Evolutionary conservation across 1,140 invertebrate species (phyloP), one percentile per base, ranked within the genome.

Genomic region (Cotesia glomerata): DNA sequence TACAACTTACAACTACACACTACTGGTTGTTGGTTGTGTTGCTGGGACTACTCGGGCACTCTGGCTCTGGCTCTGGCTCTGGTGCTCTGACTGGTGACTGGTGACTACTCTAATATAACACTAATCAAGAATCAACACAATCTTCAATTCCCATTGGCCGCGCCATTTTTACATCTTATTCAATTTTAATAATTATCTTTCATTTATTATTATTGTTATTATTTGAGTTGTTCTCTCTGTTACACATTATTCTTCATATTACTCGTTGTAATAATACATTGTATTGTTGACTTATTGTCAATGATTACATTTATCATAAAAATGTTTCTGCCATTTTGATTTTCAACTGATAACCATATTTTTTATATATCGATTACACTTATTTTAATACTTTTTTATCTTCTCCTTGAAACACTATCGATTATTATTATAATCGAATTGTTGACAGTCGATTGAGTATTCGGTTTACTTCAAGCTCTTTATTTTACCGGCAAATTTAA

Each of bases 101-200:
- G 39, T 45, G 39, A 45, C 39, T 45, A 45, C 39, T 45, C 39
- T 45, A 45, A 45, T 45, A 45, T 45, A 45, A 45, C 39, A 45
- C 39, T 45, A 64, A 18, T 13, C 13, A 39, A 34, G 62, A 64
- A 13, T 64, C 34, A 35, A 64, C 34, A 64, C 62, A 64, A 32
- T 39, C 62, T 64, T 56, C 32, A 18, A 66, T 36, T 54, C 35
- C 16, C 71, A 72, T 67, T 72, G 71, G 64, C 34, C 51, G 13
- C 64, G 71, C 71, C 71, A 72, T 72, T 67, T 72, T 72, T 64
- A 18, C 34, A 36, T 68, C n/a, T 39, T 45, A 49, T 64, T 49
- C 26, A 51, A 67, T 49, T 65, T 49, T 13, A 65, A 51, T 67
- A 13, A 51, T 14, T 52, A 67, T 35, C 7, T 65, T n/a, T 65